Evolutionary conservation across 30 jellyfish, hydroid and myxozoan species (phyloP).

Genomic region (Rhopilema esculentum): DNA sequence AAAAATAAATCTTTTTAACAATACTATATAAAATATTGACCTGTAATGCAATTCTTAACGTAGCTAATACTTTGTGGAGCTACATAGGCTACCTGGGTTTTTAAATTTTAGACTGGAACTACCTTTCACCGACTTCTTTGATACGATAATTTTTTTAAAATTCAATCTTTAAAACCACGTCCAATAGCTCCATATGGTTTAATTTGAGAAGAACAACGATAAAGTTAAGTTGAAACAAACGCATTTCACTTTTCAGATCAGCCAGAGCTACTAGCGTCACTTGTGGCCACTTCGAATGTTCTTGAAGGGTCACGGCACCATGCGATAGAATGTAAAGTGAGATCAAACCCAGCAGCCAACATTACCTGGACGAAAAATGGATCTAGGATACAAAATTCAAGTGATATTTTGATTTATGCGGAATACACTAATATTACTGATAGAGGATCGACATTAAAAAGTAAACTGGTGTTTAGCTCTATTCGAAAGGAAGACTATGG

Average conservation of each 20-base stretch:
- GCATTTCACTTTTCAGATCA: constrained; percentile 49
- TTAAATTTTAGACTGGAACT: too few relatives aligned
- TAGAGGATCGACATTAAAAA: background rate
- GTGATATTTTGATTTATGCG: background rate
- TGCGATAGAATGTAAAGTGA: constrained; percentile 36
- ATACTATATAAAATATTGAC: too few relatives aligned
- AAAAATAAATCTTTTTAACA: too few relatives aligned
- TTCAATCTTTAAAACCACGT: too few relatives aligned
- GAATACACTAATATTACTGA: background rate
- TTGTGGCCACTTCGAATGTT: constrained; percentile 1
- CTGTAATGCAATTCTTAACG: too few relatives aligned
- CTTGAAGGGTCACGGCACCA: constrained; percentile 11
- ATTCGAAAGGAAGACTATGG: constrained; percentile 48
- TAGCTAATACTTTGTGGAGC: too few relatives aligned
- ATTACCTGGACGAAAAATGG: constrained; percentile 51
- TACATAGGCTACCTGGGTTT: too few relatives aligned
- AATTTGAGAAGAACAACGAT: too few relatives aligned
- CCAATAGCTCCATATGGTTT: too few relatives aligned
- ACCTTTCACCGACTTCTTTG: too few relatives aligned
- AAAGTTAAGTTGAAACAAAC: too few relatives aligned
- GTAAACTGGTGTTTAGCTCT: constrained; percentile 10
- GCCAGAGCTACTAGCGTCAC: constrained; percentile 40
- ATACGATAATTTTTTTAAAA: too few relatives aligned
- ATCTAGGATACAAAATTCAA: background rate
- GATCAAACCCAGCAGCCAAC: constrained; percentile 45